Evolutionary conservation across 2,113 vertebrate genomes (phyloP).

Genomic region (Sminthopsis crassicaudata): DNA sequence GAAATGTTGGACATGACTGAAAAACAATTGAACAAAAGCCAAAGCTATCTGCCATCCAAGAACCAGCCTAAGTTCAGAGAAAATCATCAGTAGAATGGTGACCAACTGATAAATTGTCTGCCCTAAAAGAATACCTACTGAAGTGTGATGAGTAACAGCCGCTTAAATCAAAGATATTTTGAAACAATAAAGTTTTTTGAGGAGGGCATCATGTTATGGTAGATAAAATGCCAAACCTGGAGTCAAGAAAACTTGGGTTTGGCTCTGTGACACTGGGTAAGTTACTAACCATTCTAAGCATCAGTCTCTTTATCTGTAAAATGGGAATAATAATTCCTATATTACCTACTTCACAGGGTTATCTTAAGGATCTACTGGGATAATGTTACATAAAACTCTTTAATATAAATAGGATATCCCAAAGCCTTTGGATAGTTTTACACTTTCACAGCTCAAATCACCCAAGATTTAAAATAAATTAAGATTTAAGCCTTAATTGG

Average conservation of each 20-base stretch:
- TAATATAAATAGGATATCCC: background rate
- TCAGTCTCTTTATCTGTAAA: background rate
- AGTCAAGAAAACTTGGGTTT: background rate
- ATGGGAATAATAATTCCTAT: background rate
- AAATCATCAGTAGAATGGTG: background rate
- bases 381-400: background rate
- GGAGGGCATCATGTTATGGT: background rate
- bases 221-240: background rate
- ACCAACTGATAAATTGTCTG: background rate
- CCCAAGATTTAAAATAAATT: no score
- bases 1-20: no score
- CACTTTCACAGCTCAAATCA: background rate
- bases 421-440: background rate
- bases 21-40: no score
- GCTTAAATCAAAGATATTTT: background rate
- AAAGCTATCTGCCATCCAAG: background rate
- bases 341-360: background rate
- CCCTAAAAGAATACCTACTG: background rate
- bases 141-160: background rate
- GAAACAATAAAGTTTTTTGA: background rate
- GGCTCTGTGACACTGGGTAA: background rate
- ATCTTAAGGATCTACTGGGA: background rate
- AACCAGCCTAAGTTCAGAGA: background rate
- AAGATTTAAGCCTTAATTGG: no score
- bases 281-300: background rate